phyloP scores from a whole-genome alignment of 2,797 vertebrate genomes.

The Leuciscus waleckii region DNA sequence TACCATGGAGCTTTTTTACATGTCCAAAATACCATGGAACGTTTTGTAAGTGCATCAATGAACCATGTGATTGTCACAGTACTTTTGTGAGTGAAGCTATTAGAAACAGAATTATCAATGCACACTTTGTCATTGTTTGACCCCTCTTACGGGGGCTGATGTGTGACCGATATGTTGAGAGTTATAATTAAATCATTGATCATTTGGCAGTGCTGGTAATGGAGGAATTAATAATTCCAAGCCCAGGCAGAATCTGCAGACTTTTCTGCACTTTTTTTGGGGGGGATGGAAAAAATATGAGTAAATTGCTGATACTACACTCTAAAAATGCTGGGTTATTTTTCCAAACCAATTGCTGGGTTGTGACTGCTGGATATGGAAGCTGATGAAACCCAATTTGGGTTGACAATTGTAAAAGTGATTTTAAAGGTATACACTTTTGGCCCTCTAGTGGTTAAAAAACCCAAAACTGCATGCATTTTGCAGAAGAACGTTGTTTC shows the following conservation, averaged over 20 bases:
- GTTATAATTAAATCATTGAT: slow-evolving; percentile 5
- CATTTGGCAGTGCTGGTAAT: background rate
- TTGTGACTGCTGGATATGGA: background rate
- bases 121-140: background rate
- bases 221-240: background rate
- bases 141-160: background rate
- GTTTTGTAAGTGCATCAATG: background rate
- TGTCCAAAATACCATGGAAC: background rate
- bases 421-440: background rate
- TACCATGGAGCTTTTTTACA: background rate
- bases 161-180: background rate
- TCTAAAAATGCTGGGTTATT: background rate
- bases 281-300: background rate
- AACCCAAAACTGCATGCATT: background rate
- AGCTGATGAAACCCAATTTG: background rate
- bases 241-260: background rate
- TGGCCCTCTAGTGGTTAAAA: background rate
- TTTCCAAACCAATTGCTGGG: background rate
- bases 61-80: background rate
- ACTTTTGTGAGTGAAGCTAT: background rate
- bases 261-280: background rate
- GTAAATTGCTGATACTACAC: background rate
- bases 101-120: background rate
- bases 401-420: background rate
- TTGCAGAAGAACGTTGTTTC: background rate